Evolutionary conservation across 2,888 invertebrate genomes (phyloP), one percentile per base, ranked within the genome.

Genomic region (Eilema griseolum): DNA sequence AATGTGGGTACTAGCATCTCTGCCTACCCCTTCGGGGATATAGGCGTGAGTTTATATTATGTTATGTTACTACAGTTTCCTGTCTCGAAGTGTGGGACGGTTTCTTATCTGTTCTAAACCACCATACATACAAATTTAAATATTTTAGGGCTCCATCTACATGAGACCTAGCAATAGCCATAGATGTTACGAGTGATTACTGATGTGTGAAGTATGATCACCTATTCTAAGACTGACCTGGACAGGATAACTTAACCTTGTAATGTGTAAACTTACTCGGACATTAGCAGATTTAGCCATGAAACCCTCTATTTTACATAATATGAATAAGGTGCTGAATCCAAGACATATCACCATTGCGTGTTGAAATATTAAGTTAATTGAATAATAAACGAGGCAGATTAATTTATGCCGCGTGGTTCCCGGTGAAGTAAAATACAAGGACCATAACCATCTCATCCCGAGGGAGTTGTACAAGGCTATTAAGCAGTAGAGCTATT

Each of bases 351-450:
- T 52, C 52, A 52, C 52, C 52, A n/a, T 52, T 20, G 20, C n/a
- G 52, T 52, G 52, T 52, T 52, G 52, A 52, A 52, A 52, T 52
- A 52, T 52, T 52, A 52, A 52, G 20, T 52, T 52, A 52, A 52
- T 52, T 52, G 52, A 52, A 52, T 52, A 52, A 57, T 59, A 66
- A 52, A 52, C 52, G n/a, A 52, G 52, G 52, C 52, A n/a, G n/a
- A n/a, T 52, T n/a, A 52, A 52, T 52, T 52, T 46, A 46, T 46
- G n/a, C 46, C 52, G 52, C 10, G 10, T 52, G 52, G 52, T 52
- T 52, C 52, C 52, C 52, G n/a, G 10, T n/a, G n/a, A n/a, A 52
- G 10, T n/a, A n/a, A 46, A 52, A 52, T n/a, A 52, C 52, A n/a
- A n/a, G 20, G 20, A 10, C 52, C 14, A 46, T 20, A n/a, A 52